phyloP scores from a whole-genome alignment of 1,140 invertebrate species.

The Euglossa dilemma region DNA sequence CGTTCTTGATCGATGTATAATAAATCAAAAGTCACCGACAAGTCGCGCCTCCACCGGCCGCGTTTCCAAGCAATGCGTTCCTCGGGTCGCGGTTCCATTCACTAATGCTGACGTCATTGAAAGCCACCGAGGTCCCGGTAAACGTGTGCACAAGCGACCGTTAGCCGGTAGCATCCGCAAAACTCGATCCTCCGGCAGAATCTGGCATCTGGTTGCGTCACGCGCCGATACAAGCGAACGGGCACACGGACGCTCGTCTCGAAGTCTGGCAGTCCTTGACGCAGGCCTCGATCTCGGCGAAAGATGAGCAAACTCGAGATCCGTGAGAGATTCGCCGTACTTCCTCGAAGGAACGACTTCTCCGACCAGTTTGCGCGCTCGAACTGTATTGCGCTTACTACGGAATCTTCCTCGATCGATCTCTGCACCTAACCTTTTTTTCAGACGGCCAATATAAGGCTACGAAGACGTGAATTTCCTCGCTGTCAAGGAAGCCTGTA shows the following conservation, averaged over 20 bases:
- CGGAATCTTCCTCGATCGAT: conserved; percentile 44
- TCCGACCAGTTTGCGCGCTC: conserved; percentile 27
- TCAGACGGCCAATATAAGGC: neutral
- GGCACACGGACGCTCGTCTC: conserved; percentile 18
- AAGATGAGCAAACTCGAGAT: conserved; percentile 67
- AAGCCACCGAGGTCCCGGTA: conserved; percentile 20
- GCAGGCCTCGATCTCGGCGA: conserved; percentile 53
- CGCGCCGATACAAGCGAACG: conserved; percentile 43
- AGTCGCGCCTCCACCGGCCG: conserved; percentile 53
- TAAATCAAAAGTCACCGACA: conserved; percentile 8
- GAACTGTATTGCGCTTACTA: conserved; percentile 42
- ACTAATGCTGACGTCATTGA: conserved; percentile 57
- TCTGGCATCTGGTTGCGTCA: conserved; percentile 66
- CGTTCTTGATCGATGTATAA: conserved; percentile 14
- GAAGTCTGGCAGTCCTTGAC: conserved; percentile 59
- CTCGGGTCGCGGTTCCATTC: conserved; percentile 43
- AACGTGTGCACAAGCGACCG: conserved; percentile 45
- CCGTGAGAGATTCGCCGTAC: conserved; percentile 60
- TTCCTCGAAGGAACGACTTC: conserved; percentile 52
- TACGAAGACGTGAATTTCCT: conserved; percentile 8
- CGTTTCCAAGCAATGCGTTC: conserved; percentile 18
- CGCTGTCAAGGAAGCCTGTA: conserved; percentile 16
- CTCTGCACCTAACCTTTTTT: neutral
- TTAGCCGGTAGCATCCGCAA: conserved; percentile 64
- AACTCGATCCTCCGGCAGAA: conserved; percentile 59